Evolutionary conservation across 2,113 vertebrate genomes (phyloP).

Genomic region (Prolemur simus): DNA sequence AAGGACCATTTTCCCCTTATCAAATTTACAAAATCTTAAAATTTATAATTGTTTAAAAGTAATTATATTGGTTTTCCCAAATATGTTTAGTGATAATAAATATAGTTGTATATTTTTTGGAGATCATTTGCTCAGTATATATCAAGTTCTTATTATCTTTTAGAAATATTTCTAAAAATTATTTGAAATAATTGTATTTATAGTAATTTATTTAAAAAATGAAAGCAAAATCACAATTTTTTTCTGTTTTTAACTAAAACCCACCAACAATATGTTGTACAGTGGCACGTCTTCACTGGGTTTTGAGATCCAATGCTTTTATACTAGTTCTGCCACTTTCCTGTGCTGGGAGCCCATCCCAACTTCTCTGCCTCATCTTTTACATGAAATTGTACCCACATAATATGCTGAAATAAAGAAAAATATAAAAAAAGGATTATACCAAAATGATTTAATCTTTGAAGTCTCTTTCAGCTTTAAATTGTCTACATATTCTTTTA

Average conservation of each 20-base stretch:
- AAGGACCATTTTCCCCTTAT: neutral
- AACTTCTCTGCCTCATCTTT: neutral
- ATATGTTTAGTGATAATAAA: neutral
- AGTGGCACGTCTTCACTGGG: fast-evolving
- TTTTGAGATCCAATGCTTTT: neutral
- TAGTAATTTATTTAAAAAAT: neutral
- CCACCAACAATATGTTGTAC: neutral
- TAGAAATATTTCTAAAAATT: neutral
- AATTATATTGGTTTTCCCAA: neutral
- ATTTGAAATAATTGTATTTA: conserved; percentile 9
- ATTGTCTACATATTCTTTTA: neutral
- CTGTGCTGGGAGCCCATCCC: neutral
- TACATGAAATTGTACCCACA: neutral
- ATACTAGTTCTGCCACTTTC: no score
- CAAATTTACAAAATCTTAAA: neutral
- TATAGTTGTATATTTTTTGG: neutral
- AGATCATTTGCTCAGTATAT: neutral
- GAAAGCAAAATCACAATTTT: neutral
- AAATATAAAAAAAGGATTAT: neutral
- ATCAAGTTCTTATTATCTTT: neutral
- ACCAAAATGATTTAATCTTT: neutral
- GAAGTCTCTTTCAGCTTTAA: neutral
- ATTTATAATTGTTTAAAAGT: neutral
- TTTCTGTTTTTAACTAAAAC: neutral
- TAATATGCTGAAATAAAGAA: no score